These are phyloP conservation scores for Sula dactylatra DNA, from an alignment of 2,113 vertebrate species.

Conservation along the genomic window DNA sequence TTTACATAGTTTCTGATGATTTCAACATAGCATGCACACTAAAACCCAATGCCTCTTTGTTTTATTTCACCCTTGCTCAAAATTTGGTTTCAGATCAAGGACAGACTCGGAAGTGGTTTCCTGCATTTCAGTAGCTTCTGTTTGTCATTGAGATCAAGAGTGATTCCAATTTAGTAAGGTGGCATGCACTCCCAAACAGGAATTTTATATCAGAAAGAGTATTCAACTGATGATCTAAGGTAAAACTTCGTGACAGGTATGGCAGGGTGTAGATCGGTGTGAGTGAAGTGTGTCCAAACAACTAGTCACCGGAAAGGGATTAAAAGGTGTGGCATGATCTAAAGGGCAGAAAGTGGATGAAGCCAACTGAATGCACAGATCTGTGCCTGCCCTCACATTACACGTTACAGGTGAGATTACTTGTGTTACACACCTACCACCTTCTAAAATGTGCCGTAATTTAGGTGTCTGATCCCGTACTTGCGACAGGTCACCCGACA, in stretches of 20 bases:
- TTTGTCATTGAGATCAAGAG: not conserved
- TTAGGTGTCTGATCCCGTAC: fast-evolving
- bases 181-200: fast-evolving
- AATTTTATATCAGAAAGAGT: not conserved
- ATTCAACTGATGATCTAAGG: not conserved
- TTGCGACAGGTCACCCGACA: fast-evolving
- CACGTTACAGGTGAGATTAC: too few relatives aligned
- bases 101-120: not conserved
- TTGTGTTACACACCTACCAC: too few relatives aligned
- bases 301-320: not conserved
- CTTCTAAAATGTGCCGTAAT: not conserved
- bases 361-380: fast-evolving
- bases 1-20: not conserved
- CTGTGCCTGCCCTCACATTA: too few relatives aligned
- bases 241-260: fast-evolving
- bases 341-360: fast-evolving
- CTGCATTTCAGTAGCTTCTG: not conserved
- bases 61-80: not conserved
- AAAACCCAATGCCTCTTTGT: not conserved
- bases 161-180: fast-evolving
- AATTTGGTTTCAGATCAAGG: not conserved
- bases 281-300: not conserved
- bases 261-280: not conserved
- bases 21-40: not conserved
- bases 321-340: not conserved